Conservation (phyloP, 2,888 invertebrate species). For the Eretmocerus hayati region DNA sequence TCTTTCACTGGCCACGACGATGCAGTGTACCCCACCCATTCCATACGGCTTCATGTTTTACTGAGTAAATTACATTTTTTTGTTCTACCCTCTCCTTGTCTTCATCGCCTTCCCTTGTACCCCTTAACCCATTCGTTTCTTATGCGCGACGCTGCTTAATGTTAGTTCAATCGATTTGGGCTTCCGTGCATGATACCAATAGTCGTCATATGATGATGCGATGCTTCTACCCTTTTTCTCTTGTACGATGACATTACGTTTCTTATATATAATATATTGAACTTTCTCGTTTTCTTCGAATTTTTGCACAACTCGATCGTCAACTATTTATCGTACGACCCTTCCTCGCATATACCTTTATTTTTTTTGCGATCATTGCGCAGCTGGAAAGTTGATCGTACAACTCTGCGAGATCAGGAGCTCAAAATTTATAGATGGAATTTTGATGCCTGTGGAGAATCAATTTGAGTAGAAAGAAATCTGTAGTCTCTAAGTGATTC, state of each 20-base stretch:
- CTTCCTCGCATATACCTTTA: conserved; percentile 1
- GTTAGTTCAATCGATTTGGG: conserved; percentile 45
- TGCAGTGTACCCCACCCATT: conserved; percentile 10
- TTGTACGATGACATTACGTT: conserved; percentile 20
- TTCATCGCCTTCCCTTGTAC: neutral
- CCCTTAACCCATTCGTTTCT: no score
- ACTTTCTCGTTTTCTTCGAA: conserved; percentile 15
- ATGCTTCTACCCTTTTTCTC: conserved; percentile 22
- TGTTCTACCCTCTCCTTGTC: conserved; percentile 22
- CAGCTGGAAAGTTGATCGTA: no score
- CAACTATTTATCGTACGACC: conserved; percentile 22
- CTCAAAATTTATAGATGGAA: no score
- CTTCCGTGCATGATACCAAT: conserved; percentile 29
- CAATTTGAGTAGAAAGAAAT: no score
- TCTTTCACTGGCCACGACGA: conserved; percentile 35
- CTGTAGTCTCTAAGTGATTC: no score
- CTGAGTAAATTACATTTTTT: conserved; percentile 47
- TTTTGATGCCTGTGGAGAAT: no score
- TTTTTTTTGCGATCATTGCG: neutral
- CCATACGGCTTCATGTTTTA: conserved; percentile 46
- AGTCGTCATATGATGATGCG: no score
- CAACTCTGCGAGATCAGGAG: no score
- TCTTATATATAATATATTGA: no score
- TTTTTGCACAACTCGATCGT: conserved; percentile 19
- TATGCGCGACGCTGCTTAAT: conserved; percentile 33